phyloP scores from a whole-genome alignment of 1,140 invertebrate genomes.

The Drosophila pseudoobscura region DNA sequence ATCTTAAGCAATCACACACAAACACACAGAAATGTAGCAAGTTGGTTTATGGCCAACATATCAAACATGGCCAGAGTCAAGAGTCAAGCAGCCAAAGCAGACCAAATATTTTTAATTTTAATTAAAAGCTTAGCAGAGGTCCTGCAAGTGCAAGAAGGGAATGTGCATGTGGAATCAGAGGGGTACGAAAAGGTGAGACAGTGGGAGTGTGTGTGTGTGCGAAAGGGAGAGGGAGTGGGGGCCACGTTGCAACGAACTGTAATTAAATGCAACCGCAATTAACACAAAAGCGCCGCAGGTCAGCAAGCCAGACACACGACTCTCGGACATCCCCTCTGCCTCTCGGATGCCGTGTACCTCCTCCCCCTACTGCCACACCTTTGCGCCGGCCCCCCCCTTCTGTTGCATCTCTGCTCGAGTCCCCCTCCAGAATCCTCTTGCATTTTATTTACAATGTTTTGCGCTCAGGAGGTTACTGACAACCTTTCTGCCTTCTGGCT shows the following conservation, averaged over 20 bases:
- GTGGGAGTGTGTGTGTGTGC: too few species aligned
- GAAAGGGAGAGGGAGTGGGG: not conserved
- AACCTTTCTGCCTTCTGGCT: constrained; percentile 22
- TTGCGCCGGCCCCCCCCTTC: too few species aligned
- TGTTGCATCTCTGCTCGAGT: constrained; percentile 12
- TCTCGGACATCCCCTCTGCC: not conserved
- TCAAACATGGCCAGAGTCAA: constrained; percentile 5
- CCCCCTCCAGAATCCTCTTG: constrained; percentile 27
- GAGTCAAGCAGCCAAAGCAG: constrained; percentile 38
- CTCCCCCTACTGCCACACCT: not conserved
- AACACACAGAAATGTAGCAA: not conserved
- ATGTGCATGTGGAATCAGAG: constrained; percentile 21
- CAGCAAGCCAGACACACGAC: constrained; percentile 65
- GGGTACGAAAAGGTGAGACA: too few species aligned
- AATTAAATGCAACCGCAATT: constrained; percentile 82
- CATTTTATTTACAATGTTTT: constrained; percentile 80
- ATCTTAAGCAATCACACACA: not conserved
- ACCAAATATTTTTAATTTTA: constrained; percentile 69
- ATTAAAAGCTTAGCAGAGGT: constrained; percentile 66
- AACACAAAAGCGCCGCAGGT: constrained; percentile 80
- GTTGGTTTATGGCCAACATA: not conserved
- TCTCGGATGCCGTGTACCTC: too few species aligned
- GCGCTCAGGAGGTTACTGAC: constrained; percentile 56
- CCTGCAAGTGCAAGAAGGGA: constrained; percentile 7
- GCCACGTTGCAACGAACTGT: constrained; percentile 69